A percentile compares a stretch with the other conserved stretches of the same genome.
These are phyloP conservation scores for Steinernema khuongi DNA, from an alignment of 1,140 invertebrate species.

Conservation along the genomic window DNA sequence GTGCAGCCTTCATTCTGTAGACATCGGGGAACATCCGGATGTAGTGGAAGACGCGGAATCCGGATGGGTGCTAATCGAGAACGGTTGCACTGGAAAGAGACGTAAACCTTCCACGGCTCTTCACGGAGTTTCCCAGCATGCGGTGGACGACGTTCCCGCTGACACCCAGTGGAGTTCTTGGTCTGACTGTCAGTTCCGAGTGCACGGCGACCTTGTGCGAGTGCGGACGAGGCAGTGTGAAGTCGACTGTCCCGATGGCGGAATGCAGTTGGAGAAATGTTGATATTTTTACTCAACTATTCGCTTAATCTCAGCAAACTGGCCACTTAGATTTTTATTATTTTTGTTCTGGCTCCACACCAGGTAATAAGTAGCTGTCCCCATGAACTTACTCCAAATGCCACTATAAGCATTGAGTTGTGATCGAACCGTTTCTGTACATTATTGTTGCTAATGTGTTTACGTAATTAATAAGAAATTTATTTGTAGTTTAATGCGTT, in stretches of 20 bases:
- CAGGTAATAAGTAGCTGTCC: not conserved
- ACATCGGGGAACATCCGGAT: not conserved
- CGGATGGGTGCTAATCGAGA: not conserved
- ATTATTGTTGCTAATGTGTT: no score
- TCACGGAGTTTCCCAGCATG: not conserved
- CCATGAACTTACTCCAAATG: no score
- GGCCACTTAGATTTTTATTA: not conserved
- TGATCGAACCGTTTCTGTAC: no score
- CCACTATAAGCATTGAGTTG: no score
- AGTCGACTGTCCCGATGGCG: not conserved
- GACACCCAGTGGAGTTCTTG: not conserved
- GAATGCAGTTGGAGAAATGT: not conserved
- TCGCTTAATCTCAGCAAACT: slow-evolving; percentile 4
- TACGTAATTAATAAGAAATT: no score
- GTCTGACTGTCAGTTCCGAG: not conserved
- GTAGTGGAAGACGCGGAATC: not conserved
- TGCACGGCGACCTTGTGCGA: not conserved
- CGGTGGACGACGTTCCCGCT: not conserved
- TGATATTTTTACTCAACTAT: not conserved
- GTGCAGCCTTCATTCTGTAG: not conserved
- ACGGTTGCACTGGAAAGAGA: not conserved
- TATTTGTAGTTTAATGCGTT: no score
- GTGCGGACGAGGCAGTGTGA: not conserved
- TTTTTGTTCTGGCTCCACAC: not conserved
- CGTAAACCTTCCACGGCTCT: not conserved